phyloP scores from a whole-genome alignment of 1,140 invertebrate species.

The Brachionus calyciflorus region DNA sequence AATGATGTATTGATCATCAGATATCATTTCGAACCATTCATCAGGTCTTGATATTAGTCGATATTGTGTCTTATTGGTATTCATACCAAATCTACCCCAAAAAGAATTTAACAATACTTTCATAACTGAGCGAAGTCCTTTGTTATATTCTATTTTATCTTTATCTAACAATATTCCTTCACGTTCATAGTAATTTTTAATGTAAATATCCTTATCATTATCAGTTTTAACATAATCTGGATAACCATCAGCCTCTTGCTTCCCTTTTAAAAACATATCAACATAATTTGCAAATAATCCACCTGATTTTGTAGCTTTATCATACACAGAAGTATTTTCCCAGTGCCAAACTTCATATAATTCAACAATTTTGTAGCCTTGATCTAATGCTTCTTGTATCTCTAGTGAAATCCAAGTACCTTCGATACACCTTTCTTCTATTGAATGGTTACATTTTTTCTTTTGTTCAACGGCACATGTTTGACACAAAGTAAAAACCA shows the following conservation, averaged over 20 bases:
- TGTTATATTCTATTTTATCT: slow-evolving; percentile 55
- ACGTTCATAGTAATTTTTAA: slow-evolving; percentile 52
- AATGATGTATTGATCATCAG: slow-evolving; percentile 48
- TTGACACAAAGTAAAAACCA: slow-evolving; percentile 50
- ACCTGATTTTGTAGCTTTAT: no score
- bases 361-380: slow-evolving; percentile 55
- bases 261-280: slow-evolving; percentile 51
- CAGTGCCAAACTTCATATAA: slow-evolving; percentile 58
- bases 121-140: slow-evolving; percentile 50
- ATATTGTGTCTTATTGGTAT: slow-evolving; percentile 50
- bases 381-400: slow-evolving; percentile 53
- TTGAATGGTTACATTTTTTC: slow-evolving; percentile 34
- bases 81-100: slow-evolving; percentile 51
- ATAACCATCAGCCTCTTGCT: slow-evolving; percentile 50
- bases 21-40: slow-evolving; percentile 52
- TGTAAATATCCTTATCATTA: slow-evolving; percentile 49
- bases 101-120: slow-evolving; percentile 51
- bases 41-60: slow-evolving; percentile 50
- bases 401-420: slow-evolving; percentile 59
- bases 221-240: slow-evolving; percentile 48
- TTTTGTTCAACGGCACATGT: slow-evolving; percentile 47
- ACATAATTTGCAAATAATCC: no score
- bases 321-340: slow-evolving; percentile 48
- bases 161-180: slow-evolving; percentile 57
- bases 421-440: slow-evolving; percentile 54